A percentile compares a stretch with the other conserved stretches of the same genome.
These are phyloP conservation scores for Tachyglossus aculeatus DNA, from an alignment of 2,797 vertebrate species.

Conservation along the genomic window DNA sequence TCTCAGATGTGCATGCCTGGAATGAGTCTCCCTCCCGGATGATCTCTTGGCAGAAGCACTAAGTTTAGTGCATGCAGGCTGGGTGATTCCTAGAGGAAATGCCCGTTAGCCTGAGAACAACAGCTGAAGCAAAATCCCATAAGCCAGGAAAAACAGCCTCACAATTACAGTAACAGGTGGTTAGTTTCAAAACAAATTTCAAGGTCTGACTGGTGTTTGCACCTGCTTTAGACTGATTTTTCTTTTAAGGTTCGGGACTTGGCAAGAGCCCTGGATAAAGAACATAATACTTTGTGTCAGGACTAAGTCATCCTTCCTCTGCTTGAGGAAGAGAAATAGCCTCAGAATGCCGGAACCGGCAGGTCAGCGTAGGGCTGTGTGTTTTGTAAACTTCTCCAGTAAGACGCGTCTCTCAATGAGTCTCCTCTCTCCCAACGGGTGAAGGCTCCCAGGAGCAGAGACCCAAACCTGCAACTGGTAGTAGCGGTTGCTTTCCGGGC, in stretches of 20 bases:
- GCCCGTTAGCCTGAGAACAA: conserved; percentile 80
- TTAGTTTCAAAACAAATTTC: conserved; percentile 77
- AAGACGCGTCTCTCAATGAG: no score
- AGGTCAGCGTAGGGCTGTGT: neutral
- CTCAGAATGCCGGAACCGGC: conserved; percentile 28
- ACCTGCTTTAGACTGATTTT: conserved; percentile 73
- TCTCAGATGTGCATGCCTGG: conserved; percentile 21
- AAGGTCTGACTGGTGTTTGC: conserved; percentile 73
- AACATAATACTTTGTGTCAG: conserved; percentile 51
- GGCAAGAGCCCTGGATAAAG: conserved; percentile 64
- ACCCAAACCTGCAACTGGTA: no score
- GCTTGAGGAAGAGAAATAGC: conserved; percentile 56
- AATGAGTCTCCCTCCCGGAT: conserved; percentile 53
- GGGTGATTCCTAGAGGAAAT: conserved; percentile 83
- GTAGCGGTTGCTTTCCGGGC: no score
- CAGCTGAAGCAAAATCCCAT: conserved; percentile 80
- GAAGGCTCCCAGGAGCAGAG: no score
- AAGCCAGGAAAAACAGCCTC: conserved; percentile 81
- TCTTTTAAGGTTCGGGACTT: conserved; percentile 61
- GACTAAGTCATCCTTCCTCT: conserved; percentile 53
- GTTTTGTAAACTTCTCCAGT: neutral
- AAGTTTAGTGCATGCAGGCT: conserved; percentile 62
- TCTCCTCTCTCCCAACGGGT: no score
- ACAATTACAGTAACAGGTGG: conserved; percentile 84
- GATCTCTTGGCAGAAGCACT: conserved; percentile 49